A percentile compares a stretch with the other conserved stretches of the same genome.
phyloP scores from a whole-genome alignment of 2,888 invertebrate genomes.

The Chaitophorus viminalis region DNA sequence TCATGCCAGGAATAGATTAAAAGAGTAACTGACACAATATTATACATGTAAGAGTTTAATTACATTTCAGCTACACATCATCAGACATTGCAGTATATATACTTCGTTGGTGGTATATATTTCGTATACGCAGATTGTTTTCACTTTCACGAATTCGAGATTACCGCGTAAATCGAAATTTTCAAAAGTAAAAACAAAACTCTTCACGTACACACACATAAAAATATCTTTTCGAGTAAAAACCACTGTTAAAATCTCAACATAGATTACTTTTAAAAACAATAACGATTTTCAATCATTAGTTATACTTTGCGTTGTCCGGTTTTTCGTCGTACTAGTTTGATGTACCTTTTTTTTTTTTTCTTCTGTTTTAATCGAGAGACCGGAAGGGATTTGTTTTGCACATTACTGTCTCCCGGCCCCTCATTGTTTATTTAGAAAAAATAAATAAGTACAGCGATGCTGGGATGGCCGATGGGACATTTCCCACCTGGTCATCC shows the following conservation, averaged over 20 bases:
- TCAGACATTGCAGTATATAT: not conserved
- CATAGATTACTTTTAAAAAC: too few species aligned
- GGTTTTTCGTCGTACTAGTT: too few species aligned
- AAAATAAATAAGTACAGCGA: too few species aligned
- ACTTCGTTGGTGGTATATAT: conserved; percentile 1
- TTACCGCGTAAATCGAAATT: not conserved
- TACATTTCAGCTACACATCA: not conserved
- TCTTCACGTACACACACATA: not conserved
- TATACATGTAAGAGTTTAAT: not conserved
- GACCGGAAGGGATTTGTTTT: too few species aligned
- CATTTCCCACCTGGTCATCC: too few species aligned
- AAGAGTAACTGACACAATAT: not conserved
- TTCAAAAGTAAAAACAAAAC: not conserved
- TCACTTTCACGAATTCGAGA: not conserved
- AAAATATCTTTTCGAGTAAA: not conserved
- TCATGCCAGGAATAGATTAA: not conserved
- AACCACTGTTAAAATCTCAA: not conserved
- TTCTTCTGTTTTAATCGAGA: too few species aligned
- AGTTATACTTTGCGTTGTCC: too few species aligned
- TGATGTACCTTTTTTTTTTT: too few species aligned
- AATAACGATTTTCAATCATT: too few species aligned
- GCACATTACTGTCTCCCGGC: too few species aligned
- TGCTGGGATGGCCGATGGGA: too few species aligned
- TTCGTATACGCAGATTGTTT: not conserved
- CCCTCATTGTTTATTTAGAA: too few species aligned